Base-by-base conservation (phyloP, 2,797 vertebrate genomes). In the Kryptolebias ocellatus region DNA sequence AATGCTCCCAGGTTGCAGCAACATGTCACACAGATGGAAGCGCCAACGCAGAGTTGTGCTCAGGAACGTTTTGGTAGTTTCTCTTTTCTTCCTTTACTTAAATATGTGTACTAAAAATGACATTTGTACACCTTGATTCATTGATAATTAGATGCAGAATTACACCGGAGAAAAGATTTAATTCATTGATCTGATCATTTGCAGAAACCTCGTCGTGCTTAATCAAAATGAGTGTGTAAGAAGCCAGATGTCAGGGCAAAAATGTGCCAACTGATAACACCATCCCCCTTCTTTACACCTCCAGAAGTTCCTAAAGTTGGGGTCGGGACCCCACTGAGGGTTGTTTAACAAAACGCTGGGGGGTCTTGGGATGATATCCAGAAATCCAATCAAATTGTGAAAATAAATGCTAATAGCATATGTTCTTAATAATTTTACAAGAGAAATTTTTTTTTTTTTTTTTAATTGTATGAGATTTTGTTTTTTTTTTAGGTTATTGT, bases 241-340 rank as follows among this genome's bases (percentile, higher is more conserved):
- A 84, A 68, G 60, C 74, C 82, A 84, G 86, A 83, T 84, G 88
- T 68, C 76, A 76, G 83, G 72, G 39, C 31, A 34, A 31, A 76
- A 83, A 83, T 31, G 76, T 76, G 79, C 45, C 57, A 89, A 84
- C 79, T 89, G 85, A 92, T 90, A 91, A 83, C 69, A 82, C 67
- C 8, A 42, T 53, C 65, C 76, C 50, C 27, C 37, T 31, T 20
- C 18, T 28, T 72, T 78, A 85, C 69, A 73, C 74, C 47, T 42
- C 11, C 39, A 42, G 39, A 42, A 42, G 10, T 12, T 42, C 39
- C 39, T 11, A 42, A 42, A 42, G 39, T 42, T 42, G 39, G 39
- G 39, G 39, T 42, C 1, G 39, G 39, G 39, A 42, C 39, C 11
- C 34, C 34, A 34, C 34, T 34, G 34, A 7, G 34, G 34, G 9